A percentile compares a stretch with the other conserved stretches of the same genome.
Conservation (phyloP, 2,888 invertebrate species). For the Glomeris marginata region DNA sequence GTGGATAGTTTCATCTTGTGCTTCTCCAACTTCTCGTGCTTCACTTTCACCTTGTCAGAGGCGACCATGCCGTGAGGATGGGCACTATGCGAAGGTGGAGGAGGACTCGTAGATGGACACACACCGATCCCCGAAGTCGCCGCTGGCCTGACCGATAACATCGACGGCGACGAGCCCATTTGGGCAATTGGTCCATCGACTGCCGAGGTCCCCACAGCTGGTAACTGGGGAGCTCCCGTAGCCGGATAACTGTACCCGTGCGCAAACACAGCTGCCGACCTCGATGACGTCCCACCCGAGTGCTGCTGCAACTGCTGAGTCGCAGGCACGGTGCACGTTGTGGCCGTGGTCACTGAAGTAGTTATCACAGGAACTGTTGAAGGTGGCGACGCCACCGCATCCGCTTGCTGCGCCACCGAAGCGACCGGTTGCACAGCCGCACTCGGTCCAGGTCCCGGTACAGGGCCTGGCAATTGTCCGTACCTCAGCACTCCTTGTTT, state of each 20-base stretch:
- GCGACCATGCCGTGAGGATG: conserved; percentile 9
- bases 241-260: neutral
- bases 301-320: conserved; percentile 11
- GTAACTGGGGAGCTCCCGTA: conserved; percentile 3
- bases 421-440: neutral
- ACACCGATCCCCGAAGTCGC: conserved; percentile 15
- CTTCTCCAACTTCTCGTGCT: conserved; percentile 21
- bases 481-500: conserved; percentile 11
- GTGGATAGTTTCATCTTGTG: conserved; percentile 19
- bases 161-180: conserved; percentile 4
- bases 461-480: conserved; percentile 9
- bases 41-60: conserved; percentile 20
- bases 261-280: neutral
- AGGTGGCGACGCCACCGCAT: conserved; percentile 7
- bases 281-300: conserved; percentile 7
- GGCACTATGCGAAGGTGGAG: conserved; percentile 12
- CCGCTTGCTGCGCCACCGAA: neutral
- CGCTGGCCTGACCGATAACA: conserved; percentile 15
- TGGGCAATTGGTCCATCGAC: neutral
- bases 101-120: conserved; percentile 15
- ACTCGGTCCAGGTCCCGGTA: conserved; percentile 1
- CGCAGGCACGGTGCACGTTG: conserved; percentile 9
- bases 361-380: conserved; percentile 18
- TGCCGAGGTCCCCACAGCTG: neutral
- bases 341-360: conserved; percentile 3